These are phyloP conservation scores for Eupithecia vulgata DNA, from an alignment of 2,888 invertebrate genomes.

Conservation along the genomic window DNA sequence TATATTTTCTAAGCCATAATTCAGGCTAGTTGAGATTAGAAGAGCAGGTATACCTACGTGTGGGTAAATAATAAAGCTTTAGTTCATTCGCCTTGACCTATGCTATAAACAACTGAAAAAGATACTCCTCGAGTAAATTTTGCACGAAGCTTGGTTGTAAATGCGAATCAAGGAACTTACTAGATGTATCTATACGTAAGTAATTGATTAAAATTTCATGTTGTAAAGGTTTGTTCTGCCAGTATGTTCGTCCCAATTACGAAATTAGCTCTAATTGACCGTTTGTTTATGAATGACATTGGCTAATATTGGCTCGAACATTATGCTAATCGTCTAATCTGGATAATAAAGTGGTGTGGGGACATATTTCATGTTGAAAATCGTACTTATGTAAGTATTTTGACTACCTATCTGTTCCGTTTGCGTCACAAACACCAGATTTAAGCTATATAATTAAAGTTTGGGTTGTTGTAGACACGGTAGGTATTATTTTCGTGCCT, in stretches of 20 bases:
- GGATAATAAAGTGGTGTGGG: constrained; percentile 17
- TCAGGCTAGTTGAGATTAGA: constrained; percentile 79
- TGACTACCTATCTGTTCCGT: too few species aligned
- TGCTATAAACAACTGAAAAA: background rate
- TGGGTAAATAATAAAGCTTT: constrained; percentile 7
- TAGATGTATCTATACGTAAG: background rate
- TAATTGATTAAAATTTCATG: background rate
- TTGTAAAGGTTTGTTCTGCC: background rate
- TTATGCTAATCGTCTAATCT: constrained; percentile 46
- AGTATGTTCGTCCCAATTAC: constrained; percentile 1
- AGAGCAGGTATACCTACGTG: constrained; percentile 51
- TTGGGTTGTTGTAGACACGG: background rate
- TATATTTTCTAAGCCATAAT: constrained; percentile 81
- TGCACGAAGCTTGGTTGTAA: background rate
- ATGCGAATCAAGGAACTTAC: background rate
- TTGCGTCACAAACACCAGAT: too few species aligned
- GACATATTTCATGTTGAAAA: background rate
- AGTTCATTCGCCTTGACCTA: background rate
- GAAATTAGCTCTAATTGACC: constrained; percentile 6
- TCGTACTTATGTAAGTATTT: background rate
- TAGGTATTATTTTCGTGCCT: background rate
- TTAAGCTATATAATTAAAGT: background rate
- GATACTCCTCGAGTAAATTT: background rate
- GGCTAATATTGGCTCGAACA: constrained; percentile 13
- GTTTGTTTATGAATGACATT: constrained; percentile 20